Conservation (phyloP, 1,140 invertebrate species). For the Vanessa atalanta region DNA sequence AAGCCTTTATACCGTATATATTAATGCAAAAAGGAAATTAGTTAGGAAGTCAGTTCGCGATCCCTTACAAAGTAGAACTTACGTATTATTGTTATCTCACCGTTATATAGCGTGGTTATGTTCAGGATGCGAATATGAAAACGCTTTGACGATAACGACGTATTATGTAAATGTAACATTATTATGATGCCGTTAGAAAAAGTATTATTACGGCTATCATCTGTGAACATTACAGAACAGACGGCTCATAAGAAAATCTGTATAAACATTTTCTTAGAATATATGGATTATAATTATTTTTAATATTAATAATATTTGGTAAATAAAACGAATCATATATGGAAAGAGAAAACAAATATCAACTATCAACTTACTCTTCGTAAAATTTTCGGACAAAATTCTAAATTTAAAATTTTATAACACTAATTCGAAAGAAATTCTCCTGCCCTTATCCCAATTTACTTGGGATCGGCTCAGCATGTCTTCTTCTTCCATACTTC, state of each 20-base stretch:
- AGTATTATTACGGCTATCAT: conserved; percentile 3
- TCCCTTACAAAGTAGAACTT: conserved; percentile 32
- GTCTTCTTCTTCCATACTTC: too few relatives aligned
- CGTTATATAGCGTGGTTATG: conserved; percentile 12
- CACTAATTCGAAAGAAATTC: too few relatives aligned
- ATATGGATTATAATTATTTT: background rate
- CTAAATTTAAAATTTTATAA: too few relatives aligned
- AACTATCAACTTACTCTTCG: too few relatives aligned
- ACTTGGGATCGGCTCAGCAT: too few relatives aligned
- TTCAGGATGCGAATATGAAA: conserved; percentile 24
- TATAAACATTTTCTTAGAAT: background rate
- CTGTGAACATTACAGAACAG: background rate
- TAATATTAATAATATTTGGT: background rate
- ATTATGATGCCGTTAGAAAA: conserved; percentile 2
- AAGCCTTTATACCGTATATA: conserved; percentile 33
- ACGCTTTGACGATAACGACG: conserved; percentile 20
- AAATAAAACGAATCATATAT: background rate
- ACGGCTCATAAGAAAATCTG: background rate
- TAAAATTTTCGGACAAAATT: too few relatives aligned
- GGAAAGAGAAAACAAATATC: background rate
- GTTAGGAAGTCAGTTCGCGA: conserved; percentile 33
- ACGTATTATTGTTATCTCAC: conserved; percentile 12
- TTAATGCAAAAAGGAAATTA: conserved; percentile 42
- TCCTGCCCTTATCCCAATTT: too few relatives aligned
- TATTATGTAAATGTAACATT: conserved; percentile 22